These are phyloP conservation scores for Apis laboriosa DNA, from an alignment of 1,140 invertebrate genomes.

Conservation along the genomic window DNA sequence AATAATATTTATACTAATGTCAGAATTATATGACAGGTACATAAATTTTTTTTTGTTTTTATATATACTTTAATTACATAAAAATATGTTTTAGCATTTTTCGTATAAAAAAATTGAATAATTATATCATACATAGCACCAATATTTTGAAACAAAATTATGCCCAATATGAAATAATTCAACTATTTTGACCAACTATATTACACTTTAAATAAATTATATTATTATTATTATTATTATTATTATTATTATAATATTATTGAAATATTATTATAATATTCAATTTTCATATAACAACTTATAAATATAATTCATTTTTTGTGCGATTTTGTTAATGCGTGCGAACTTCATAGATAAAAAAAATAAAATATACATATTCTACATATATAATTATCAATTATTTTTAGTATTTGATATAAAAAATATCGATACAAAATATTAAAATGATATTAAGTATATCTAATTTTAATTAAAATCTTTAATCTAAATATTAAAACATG, in stretches of 20 bases:
- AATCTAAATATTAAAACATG: conserved; percentile 26
- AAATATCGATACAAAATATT: conserved; percentile 23
- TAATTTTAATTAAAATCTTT: conserved; percentile 47
- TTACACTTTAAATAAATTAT: conserved; percentile 17
- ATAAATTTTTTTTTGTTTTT: not conserved
- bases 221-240: not conserved
- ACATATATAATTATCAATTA: not conserved
- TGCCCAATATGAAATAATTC: conserved; percentile 26
- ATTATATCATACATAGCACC: conserved; percentile 36
- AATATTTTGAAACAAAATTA: conserved; percentile 32
- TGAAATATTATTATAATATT: conserved; percentile 1
- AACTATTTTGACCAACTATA: not conserved
- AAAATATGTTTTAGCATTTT: conserved; percentile 55
- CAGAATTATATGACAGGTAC: conserved; percentile 24
- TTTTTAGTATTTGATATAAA: conserved; percentile 17
- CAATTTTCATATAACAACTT: not conserved
- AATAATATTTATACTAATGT: conserved; percentile 17
- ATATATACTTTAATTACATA: conserved; percentile 47
- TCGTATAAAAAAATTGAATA: conserved; percentile 52
- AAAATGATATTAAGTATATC: conserved; percentile 19
- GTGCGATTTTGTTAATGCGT: not conserved
- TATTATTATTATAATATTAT: not conserved
- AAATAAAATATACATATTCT: not conserved
- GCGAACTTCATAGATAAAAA: not conserved
- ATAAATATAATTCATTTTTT: not conserved